A percentile compares a stretch with the other conserved stretches of the same genome.
Conservation (phyloP, 2,888 invertebrate species). For the Podotricha telesiphe region DNA sequence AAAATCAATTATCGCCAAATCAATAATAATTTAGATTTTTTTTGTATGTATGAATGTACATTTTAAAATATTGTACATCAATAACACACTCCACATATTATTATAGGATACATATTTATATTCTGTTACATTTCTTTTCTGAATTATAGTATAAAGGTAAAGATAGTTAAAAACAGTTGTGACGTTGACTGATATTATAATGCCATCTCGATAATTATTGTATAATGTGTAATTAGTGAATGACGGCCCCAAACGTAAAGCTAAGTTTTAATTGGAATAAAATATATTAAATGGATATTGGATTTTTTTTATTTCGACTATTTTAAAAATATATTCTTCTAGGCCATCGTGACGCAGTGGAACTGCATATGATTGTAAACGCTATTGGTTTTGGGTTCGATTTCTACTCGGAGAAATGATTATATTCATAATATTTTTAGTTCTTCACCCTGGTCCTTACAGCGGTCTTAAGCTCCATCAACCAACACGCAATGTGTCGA, state of each 20-base stretch:
- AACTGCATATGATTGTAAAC: too few relatives aligned
- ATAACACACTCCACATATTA: background rate
- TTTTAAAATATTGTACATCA: background rate
- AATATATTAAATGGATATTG: constrained; percentile 48
- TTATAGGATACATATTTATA: background rate
- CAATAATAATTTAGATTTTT: too few relatives aligned
- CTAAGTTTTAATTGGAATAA: constrained; percentile 59
- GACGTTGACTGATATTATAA: constrained; percentile 76
- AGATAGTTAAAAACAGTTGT: constrained; percentile 57
- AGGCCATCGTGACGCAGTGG: too few relatives aligned
- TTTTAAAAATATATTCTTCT: too few relatives aligned
- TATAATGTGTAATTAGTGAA: constrained; percentile 42
- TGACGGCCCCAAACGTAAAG: constrained; percentile 56
- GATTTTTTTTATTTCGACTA: constrained; percentile 40
- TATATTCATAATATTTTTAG: too few relatives aligned
- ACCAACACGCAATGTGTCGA: too few relatives aligned
- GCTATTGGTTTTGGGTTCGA: too few relatives aligned
- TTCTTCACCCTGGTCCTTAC: too few relatives aligned
- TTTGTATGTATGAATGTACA: too few relatives aligned
- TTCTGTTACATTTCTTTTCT: constrained; percentile 12
- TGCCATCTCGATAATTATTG: constrained; percentile 66
- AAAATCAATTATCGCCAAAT: too few relatives aligned
- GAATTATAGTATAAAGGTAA: constrained; percentile 28
- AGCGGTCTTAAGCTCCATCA: too few relatives aligned
- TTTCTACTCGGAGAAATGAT: too few relatives aligned